phyloP scores from a whole-genome alignment of 2,113 vertebrate genomes.

The Megaceryle maxima region DNA sequence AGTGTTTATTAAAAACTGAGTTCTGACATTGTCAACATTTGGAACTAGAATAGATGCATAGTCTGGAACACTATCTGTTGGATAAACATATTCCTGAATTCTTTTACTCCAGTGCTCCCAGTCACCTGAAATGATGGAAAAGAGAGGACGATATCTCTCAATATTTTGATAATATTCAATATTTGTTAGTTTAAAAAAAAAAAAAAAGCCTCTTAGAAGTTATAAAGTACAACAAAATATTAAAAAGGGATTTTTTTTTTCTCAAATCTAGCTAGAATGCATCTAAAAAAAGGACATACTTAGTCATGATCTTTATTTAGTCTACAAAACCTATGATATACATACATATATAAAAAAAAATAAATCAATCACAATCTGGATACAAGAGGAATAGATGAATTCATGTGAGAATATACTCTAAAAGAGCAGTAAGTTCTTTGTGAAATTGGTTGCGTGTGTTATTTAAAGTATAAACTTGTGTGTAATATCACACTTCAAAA shows the following conservation, averaged over 20 bases:
- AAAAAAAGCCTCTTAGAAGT: neutral
- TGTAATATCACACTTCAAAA: neutral
- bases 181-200: neutral
- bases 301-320: neutral
- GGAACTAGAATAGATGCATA: conserved; percentile 81
- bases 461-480: neutral
- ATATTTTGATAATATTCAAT: neutral
- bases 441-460: neutral
- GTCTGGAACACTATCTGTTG: conserved; percentile 74
- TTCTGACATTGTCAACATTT: conserved; percentile 81
- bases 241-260: neutral
- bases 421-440: neutral
- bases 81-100: conserved; percentile 78
- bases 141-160: neutral
- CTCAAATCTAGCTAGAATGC: neutral
- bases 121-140: conserved; percentile 40
- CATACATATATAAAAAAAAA: neutral
- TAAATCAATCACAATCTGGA: neutral
- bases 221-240: neutral
- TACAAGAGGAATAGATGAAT: neutral
- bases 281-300: neutral
- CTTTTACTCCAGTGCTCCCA: conserved; percentile 81
- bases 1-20: conserved; percentile 77
- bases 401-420: neutral
- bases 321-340: neutral